These are phyloP conservation scores for Drosophila neoperkinsi DNA, from an alignment of 2,888 invertebrate species.

Conservation along the genomic window DNA sequence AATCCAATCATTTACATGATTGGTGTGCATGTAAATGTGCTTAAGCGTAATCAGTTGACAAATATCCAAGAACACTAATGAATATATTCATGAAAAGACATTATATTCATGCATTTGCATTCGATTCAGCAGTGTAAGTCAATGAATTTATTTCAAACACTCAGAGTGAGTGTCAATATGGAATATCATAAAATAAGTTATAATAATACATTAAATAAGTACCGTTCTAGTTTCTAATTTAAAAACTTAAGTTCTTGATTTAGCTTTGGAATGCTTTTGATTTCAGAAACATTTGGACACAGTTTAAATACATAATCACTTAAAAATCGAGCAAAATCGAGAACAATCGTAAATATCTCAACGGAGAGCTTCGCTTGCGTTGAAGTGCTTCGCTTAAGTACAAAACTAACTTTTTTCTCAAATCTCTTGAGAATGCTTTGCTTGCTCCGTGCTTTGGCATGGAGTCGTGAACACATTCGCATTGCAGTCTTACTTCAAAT, in stretches of 20 bases:
- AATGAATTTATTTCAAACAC: neutral
- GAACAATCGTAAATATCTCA: neutral
- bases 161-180: neutral
- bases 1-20: constrained; percentile 2
- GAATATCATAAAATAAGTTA: neutral
- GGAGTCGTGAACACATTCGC: neutral
- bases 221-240: neutral
- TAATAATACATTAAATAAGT: neutral
- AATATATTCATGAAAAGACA: neutral
- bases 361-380: neutral
- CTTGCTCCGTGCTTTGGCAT: neutral
- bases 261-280: neutral
- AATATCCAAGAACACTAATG: neutral
- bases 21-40: constrained; percentile 2
- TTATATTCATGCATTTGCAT: neutral
- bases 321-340: neutral
- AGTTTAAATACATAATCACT: neutral
- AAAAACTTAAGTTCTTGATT: neutral
- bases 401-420: neutral
- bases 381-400: neutral
- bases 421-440: neutral
- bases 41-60: neutral
- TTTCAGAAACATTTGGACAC: neutral
- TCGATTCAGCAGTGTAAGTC: neutral
- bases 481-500: neutral